These are phyloP conservation scores for Chelonia mydas DNA, from an alignment of 2,797 vertebrate genomes.

Conservation along the genomic window DNA sequence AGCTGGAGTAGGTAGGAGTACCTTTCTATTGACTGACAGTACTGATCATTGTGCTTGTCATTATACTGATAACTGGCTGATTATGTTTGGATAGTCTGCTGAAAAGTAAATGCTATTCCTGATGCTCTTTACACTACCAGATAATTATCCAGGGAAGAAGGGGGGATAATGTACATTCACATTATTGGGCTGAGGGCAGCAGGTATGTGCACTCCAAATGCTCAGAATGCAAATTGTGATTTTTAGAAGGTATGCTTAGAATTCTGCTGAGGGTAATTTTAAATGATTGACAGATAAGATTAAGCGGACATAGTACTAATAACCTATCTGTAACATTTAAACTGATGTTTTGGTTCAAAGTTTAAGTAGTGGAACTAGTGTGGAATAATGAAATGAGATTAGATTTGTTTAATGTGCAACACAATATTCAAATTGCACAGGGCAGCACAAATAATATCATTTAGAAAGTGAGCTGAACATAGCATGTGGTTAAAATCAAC, in stretches of 20 bases:
- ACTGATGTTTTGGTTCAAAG: conserved; percentile 73
- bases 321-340: conserved; percentile 76
- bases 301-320: conserved; percentile 7
- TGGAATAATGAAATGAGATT: conserved; percentile 75
- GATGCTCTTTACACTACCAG: conserved; percentile 51
- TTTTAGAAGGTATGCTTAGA: conserved; percentile 67
- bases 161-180: conserved; percentile 58
- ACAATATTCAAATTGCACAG: conserved; percentile 5
- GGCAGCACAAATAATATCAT: background rate
- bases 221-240: conserved; percentile 73
- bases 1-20: conserved; percentile 88
- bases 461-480: conserved; percentile 67
- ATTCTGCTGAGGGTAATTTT: conserved; percentile 78
- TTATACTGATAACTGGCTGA: conserved; percentile 47
- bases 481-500: conserved; percentile 44
- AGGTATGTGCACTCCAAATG: conserved; percentile 53
- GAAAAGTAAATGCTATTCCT: conserved; percentile 71
- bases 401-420: conserved; percentile 67
- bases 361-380: conserved; percentile 61
- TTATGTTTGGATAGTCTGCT: conserved; percentile 65
- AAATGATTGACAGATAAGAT: conserved; percentile 78
- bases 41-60: conserved; percentile 20
- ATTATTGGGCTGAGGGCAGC: conserved; percentile 69
- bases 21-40: conserved; percentile 24
- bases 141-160: conserved; percentile 72